Conservation (phyloP, 2,113 vertebrate genomes). For the Syrmaticus mikado region DNA sequence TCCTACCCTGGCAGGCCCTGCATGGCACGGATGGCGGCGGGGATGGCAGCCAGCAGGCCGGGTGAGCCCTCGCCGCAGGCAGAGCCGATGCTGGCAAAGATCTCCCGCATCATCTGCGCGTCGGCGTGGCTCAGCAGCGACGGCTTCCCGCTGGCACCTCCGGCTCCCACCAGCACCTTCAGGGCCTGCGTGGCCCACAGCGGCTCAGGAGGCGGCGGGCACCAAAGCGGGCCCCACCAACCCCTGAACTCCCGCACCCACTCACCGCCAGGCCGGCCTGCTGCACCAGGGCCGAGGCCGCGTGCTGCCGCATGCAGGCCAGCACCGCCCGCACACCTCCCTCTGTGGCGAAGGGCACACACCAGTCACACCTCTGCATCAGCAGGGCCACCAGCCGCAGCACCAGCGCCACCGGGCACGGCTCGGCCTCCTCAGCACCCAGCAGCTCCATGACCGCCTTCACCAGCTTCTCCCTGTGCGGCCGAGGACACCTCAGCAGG, state of each 20-base stretch:
- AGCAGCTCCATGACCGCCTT: conserved; percentile 88
- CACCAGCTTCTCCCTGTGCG: conserved; percentile 88
- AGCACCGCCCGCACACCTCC: conserved; percentile 91
- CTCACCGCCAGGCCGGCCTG: conserved; percentile 91
- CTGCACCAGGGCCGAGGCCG: conserved; percentile 81
- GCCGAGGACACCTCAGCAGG: background rate
- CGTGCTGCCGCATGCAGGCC: conserved; percentile 88
- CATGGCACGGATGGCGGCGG: conserved; percentile 87
- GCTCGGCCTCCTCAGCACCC: conserved; percentile 77
- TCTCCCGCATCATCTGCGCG: conserved; percentile 91
- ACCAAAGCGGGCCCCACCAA: background rate
- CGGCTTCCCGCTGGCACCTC: conserved; percentile 62
- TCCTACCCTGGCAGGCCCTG: conserved; percentile 83
- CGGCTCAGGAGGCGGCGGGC: background rate
- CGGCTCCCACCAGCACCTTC: conserved; percentile 90
- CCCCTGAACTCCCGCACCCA: fast-evolving
- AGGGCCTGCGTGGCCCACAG: conserved; percentile 78
- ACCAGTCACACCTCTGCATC: conserved; percentile 87
- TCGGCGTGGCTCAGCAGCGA: conserved; percentile 81
- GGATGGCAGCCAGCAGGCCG: conserved; percentile 84
- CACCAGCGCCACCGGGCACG: conserved; percentile 74
- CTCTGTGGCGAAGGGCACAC: conserved; percentile 88
- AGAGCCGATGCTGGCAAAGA: conserved; percentile 95
- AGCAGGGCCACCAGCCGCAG: conserved; percentile 86
- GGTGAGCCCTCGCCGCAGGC: conserved; percentile 83